Conservation (phyloP, 1,140 invertebrate species). For the Drosophila serrata region DNA sequence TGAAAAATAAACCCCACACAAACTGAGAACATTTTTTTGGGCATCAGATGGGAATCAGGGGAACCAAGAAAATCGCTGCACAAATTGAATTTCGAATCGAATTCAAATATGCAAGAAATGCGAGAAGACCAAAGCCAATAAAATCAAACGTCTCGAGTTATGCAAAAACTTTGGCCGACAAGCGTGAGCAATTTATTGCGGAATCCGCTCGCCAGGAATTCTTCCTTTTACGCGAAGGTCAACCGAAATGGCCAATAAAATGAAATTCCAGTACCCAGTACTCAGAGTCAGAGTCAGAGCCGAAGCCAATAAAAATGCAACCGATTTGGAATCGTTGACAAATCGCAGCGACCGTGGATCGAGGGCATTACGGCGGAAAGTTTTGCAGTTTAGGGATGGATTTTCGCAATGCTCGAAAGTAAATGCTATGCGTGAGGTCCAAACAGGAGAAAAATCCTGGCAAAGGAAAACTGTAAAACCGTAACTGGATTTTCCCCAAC, state of each 20-base stretch:
- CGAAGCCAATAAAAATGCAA: constrained; percentile 79
- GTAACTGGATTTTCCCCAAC: constrained; percentile 37
- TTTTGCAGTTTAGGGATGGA: constrained; percentile 63
- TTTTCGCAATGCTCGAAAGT: constrained; percentile 60
- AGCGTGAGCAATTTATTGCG: constrained; percentile 72
- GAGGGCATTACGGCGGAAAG: constrained; percentile 49
- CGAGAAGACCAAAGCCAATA: constrained; percentile 63
- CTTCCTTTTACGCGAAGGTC: constrained; percentile 57
- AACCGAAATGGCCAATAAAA: constrained; percentile 80
- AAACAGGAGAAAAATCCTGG: neutral
- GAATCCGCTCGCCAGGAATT: constrained; percentile 49
- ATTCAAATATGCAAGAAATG: constrained; percentile 37
- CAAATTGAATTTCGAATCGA: constrained; percentile 42
- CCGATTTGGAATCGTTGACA: constrained; percentile 78
- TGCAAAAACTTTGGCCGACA: constrained; percentile 57
- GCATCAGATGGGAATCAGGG: neutral
- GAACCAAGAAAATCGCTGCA: neutral
- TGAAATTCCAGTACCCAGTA: constrained; percentile 64
- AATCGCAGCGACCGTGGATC: constrained; percentile 59
- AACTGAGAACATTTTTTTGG: constrained; percentile 6
- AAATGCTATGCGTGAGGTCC: constrained; percentile 66
- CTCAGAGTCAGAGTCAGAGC: constrained; percentile 41
- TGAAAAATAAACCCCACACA: constrained; percentile 14
- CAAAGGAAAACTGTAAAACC: constrained; percentile 37
- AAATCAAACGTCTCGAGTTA: constrained; percentile 70